Evolutionary conservation across 92 coral and sea anemone species (phyloP).

Genomic region (Chrysogorgia sp.): DNA sequence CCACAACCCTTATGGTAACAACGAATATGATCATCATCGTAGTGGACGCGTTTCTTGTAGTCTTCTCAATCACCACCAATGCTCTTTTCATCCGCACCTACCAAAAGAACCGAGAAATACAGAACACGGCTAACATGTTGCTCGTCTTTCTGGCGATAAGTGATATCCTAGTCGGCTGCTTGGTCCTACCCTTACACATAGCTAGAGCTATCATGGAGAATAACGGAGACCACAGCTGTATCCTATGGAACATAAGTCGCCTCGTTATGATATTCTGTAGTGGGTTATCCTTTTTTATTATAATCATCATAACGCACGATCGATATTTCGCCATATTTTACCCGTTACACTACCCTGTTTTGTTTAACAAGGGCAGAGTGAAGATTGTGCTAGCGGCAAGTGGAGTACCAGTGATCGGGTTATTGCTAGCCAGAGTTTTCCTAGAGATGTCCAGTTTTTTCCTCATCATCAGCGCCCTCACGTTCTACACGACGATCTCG

Average conservation of each 20-base stretch:
- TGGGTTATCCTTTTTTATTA: conserved; percentile 26
- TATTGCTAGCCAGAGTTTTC: conserved; percentile 11
- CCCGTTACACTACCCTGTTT: conserved; percentile 21
- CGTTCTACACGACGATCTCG: conserved; percentile 28
- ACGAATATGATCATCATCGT: conserved; percentile 9
- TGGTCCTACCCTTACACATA: conserved; percentile 20
- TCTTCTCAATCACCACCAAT: conserved; percentile 25
- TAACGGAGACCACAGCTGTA: background rate
- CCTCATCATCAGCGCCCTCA: conserved; percentile 24
- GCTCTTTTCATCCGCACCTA: conserved; percentile 35
- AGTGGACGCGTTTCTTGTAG: conserved; percentile 1
- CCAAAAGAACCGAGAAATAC: background rate
- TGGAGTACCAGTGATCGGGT: conserved; percentile 8
- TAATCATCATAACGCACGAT: conserved; percentile 35
- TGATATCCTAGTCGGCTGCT: conserved; percentile 22
- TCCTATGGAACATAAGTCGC: conserved; percentile 11
- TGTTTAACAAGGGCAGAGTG: conserved; percentile 13
- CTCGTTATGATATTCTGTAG: conserved; percentile 39
- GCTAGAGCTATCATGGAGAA: conserved; percentile 32
- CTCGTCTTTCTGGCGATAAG: conserved; percentile 27
- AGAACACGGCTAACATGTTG: conserved; percentile 39
- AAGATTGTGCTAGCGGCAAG: conserved; percentile 18
- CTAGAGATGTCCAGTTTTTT: conserved; percentile 8
- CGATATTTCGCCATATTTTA: conserved; percentile 29
- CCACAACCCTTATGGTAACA: conserved; percentile 20